These are phyloP conservation scores for Metallyticus violacea DNA, from an alignment of 2,888 invertebrate genomes.

Conservation along the genomic window DNA sequence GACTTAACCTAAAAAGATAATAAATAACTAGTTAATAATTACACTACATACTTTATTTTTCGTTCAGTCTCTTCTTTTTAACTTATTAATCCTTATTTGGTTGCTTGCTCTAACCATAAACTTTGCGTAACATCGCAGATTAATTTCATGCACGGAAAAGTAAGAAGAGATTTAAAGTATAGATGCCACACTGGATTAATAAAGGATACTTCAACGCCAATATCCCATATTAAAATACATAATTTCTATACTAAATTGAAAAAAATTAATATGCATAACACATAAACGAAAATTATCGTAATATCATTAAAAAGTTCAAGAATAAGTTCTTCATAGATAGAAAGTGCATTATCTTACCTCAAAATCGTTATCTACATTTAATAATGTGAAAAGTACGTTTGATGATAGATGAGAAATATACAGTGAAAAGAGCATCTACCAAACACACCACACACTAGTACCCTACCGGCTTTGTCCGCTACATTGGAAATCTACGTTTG, in stretches of 20 bases:
- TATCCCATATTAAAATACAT: neutral
- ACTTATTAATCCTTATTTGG: no score
- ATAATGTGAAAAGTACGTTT: neutral
- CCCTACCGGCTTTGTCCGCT: neutral
- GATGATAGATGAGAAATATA: neutral
- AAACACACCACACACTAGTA: neutral
- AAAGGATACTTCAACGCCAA: no score
- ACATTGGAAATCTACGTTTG: no score
- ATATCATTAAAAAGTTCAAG: neutral
- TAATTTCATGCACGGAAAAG: no score
- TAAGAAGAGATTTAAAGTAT: no score
- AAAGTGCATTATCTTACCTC: neutral
- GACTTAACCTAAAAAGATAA: no score
- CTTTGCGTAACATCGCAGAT: no score
- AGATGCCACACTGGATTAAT: no score
- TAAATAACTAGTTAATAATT: no score
- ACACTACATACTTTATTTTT: no score
- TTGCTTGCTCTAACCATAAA: no score
- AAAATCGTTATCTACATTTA: neutral
- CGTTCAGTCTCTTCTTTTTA: no score
- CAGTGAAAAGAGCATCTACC: neutral
- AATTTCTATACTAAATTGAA: neutral
- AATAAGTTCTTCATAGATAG: neutral
- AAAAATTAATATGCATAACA: neutral
- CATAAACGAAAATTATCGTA: neutral